phyloP scores from a whole-genome alignment of 2,797 vertebrate genomes.

The Micrastur ruficollis region DNA sequence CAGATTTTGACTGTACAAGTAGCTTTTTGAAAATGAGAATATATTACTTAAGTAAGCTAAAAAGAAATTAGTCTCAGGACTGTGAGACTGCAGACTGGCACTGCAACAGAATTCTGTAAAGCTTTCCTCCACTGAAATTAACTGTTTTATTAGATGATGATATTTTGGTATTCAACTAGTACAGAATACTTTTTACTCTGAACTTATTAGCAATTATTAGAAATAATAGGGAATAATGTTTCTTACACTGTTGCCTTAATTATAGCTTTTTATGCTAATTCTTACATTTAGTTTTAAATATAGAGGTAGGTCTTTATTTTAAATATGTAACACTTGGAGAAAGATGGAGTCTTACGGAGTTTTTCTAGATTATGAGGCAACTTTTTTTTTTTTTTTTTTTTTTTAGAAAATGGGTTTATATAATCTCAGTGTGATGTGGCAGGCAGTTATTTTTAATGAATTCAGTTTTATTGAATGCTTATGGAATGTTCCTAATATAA shows the following conservation, averaged over 20 bases:
- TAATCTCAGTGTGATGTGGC: background rate
- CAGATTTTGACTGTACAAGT: background rate
- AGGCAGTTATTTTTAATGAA: background rate
- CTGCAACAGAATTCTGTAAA: constrained; percentile 5
- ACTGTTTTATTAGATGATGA: constrained; percentile 7
- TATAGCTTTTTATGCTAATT: background rate
- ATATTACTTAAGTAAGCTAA: background rate
- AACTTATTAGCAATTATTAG: constrained; percentile 39
- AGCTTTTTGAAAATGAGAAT: background rate
- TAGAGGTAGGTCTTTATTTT: constrained; percentile 22
- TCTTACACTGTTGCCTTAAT: constrained; percentile 6
- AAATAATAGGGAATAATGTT: background rate
- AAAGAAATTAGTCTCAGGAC: background rate
- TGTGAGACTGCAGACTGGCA: background rate
- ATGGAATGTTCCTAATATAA: background rate
- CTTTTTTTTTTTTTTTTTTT: background rate
- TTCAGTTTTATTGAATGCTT: background rate
- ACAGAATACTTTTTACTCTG: constrained; percentile 47
- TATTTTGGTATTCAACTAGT: constrained; percentile 37
- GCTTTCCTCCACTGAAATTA: constrained; percentile 11
- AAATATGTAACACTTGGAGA: constrained; percentile 15
- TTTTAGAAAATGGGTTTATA: background rate
- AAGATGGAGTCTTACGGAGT: background rate
- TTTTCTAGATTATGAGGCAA: background rate
- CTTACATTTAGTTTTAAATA: constrained; percentile 51